phyloP scores from a whole-genome alignment of 2,113 vertebrate genomes.

The Menura novaehollandiae region DNA sequence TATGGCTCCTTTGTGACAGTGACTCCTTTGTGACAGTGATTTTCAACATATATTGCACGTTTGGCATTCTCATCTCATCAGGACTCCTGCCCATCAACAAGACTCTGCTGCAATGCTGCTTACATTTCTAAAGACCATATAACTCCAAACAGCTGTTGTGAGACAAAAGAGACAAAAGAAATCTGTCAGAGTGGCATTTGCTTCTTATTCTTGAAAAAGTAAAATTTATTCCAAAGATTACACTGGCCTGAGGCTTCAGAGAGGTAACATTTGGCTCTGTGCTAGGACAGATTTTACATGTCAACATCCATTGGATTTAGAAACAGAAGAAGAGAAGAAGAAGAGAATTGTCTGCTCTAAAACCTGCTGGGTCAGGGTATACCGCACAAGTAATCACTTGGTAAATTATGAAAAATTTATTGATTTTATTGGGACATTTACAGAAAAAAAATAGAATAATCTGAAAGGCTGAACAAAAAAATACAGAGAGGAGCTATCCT shows the following conservation, averaged over 20 bases:
- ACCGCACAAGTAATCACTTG: neutral
- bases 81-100: neutral
- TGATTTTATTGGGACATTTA: neutral
- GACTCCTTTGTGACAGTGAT: neutral
- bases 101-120: neutral
- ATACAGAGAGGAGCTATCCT: neutral
- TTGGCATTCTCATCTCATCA: neutral
- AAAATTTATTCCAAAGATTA: neutral
- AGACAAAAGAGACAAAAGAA: neutral
- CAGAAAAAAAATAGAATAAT: neutral
- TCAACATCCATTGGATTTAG: neutral
- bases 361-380: neutral
- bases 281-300: neutral
- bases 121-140: neutral
- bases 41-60: neutral
- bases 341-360: neutral
- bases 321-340: too few species aligned
- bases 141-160: neutral
- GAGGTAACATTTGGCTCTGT: slow-evolving; percentile 5
- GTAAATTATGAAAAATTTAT: neutral
- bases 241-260: neutral
- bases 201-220: neutral
- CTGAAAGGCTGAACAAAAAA: neutral
- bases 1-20: neutral
- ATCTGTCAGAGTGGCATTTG: neutral